Percentiles rank a stretch among this genome's conserved stretches.
Conservation (phyloP, 2,888 invertebrate genomes). For the Chrysolina oricalcia region DNA sequence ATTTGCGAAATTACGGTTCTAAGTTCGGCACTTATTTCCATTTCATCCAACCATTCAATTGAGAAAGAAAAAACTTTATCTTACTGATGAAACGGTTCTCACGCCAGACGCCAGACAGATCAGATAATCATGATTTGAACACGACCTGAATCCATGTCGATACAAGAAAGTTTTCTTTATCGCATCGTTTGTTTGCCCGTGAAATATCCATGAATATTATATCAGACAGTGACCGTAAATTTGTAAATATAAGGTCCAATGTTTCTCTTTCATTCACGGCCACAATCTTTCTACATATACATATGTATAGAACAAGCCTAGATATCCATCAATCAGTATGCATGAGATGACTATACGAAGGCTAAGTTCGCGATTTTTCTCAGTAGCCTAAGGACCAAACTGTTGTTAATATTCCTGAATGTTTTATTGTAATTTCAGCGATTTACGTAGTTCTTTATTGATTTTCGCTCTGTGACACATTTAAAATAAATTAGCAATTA, state of each 20-base stretch:
- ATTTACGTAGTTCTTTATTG: conserved; percentile 14
- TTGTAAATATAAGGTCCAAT: background rate
- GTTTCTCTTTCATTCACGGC: background rate
- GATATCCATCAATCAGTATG: background rate
- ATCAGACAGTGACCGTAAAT: background rate
- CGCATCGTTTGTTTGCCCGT: background rate
- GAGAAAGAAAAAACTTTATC: background rate
- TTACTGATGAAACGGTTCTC: background rate
- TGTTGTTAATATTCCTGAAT: conserved; percentile 8
- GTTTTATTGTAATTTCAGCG: background rate
- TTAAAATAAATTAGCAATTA: conserved; percentile 24
- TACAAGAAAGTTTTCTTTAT: conserved; percentile 18
- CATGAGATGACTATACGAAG: conserved; percentile 6
- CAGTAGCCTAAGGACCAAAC: background rate
- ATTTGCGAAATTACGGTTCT: background rate
- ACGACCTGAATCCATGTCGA: background rate
- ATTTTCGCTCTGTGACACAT: conserved; percentile 1
- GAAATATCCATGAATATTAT: background rate
- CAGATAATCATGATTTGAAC: background rate
- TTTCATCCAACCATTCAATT: background rate
- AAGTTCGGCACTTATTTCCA: background rate
- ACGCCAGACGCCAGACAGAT: background rate
- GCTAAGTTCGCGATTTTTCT: background rate
- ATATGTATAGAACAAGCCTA: too few relatives aligned
- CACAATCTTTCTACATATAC: too few relatives aligned